A percentile compares a stretch with the other conserved stretches of the same genome.
phyloP scores from a whole-genome alignment of 2,888 invertebrate genomes.

The Allacma fusca region DNA sequence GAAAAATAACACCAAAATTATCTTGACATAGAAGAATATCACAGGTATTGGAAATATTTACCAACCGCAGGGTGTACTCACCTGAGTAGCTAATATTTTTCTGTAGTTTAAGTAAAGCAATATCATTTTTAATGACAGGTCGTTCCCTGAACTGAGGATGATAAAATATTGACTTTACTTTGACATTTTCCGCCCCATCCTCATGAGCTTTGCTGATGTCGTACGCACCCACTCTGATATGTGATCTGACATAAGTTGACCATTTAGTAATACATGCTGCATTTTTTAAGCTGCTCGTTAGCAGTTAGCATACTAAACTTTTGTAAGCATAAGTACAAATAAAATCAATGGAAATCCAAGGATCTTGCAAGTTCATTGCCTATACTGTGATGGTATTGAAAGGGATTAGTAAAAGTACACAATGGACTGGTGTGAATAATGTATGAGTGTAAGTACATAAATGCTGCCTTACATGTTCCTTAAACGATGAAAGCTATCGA shows the following conservation, averaged over 20 bases:
- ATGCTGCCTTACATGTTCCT: slow-evolving; percentile 31
- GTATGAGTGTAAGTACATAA: too few species aligned
- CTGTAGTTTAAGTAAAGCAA: slow-evolving; percentile 43
- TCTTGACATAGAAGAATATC: not conserved
- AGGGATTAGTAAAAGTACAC: too few species aligned
- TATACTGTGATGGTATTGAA: too few species aligned
- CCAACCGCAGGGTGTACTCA: too few species aligned
- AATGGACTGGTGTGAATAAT: too few species aligned
- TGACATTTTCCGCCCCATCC: slow-evolving; percentile 41
- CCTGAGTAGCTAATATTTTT: slow-evolving; percentile 19
- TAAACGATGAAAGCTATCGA: slow-evolving; percentile 19
- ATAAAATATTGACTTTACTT: slow-evolving; percentile 26
- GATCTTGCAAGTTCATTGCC: too few species aligned
- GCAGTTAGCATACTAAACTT: too few species aligned
- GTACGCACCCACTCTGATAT: slow-evolving; percentile 44
- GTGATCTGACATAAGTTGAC: slow-evolving; percentile 39
- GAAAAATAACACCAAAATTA: not conserved
- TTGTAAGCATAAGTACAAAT: too few species aligned
- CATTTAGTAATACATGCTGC: not conserved
- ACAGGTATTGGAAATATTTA: not conserved
- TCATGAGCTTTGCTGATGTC: slow-evolving; percentile 31
- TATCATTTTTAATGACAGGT: slow-evolving; percentile 45
- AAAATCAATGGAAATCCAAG: too few species aligned
- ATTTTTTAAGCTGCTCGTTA: too few species aligned
- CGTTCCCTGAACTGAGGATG: slow-evolving; percentile 43